phyloP scores from a whole-genome alignment of 2,888 invertebrate species.

The Heliconius hortense region DNA sequence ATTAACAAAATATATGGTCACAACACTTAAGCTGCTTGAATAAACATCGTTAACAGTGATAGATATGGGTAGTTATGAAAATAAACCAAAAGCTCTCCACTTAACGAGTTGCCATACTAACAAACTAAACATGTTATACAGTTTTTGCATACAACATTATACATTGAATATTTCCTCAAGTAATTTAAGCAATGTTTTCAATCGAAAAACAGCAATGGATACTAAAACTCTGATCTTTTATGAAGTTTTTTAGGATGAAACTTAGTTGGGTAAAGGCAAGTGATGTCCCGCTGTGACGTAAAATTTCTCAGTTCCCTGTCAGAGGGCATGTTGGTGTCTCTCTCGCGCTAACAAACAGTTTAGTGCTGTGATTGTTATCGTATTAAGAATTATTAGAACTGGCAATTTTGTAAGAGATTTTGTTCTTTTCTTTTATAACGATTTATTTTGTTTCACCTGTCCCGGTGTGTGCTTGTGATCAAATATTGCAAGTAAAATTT shows the following conservation, averaged over 20 bases:
- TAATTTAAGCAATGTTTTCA: not conserved
- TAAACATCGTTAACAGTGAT: constrained; percentile 82
- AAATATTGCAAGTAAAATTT: not conserved
- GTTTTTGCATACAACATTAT: constrained; percentile 21
- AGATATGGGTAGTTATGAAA: constrained; percentile 80
- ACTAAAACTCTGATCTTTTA: not conserved
- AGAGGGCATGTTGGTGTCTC: constrained; percentile 70
- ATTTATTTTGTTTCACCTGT: not conserved
- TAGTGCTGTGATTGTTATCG: constrained; percentile 68
- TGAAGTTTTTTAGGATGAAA: constrained; percentile 15
- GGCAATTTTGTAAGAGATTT: constrained; percentile 11
- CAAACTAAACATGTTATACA: constrained; percentile 32
- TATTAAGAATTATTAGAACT: constrained; percentile 47
- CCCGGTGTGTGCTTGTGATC: not conserved
- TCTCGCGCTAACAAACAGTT: constrained; percentile 75
- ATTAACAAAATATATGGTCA: constrained; percentile 50
- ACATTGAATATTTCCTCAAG: constrained; percentile 48
- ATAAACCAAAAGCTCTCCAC: constrained; percentile 74
- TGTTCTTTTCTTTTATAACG: not conserved
- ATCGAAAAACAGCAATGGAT: constrained; percentile 49
- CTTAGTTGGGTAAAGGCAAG: constrained; percentile 52
- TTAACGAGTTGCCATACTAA: constrained; percentile 70
- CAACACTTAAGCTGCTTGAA: constrained; percentile 69
- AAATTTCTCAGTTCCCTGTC: constrained; percentile 75
- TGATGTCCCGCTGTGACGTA: constrained; percentile 79